These are phyloP conservation scores for Glaucidium brasilianum DNA, from an alignment of 2,113 vertebrate species.

Conservation along the genomic window DNA sequence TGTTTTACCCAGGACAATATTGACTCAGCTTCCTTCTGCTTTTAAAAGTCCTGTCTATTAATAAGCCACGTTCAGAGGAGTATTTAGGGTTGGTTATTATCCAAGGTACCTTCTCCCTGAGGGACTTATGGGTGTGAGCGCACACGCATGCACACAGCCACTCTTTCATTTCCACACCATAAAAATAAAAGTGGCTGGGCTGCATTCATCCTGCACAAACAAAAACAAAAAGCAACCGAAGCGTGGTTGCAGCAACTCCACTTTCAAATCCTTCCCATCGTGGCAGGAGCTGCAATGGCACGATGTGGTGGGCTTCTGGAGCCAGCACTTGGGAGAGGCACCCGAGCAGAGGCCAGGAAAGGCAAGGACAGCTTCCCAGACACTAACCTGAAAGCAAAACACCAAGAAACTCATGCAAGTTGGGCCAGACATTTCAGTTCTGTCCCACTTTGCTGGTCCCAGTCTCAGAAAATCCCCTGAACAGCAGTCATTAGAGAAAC, in stretches of 20 bases:
- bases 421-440: not conserved
- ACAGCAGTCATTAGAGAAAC: not conserved
- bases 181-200: not conserved
- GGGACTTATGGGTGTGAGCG: not conserved
- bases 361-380: not conserved
- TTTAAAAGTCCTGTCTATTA: not conserved
- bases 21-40: not conserved
- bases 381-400: not conserved
- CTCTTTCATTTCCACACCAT: not conserved
- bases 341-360: not conserved
- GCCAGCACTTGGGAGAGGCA: not conserved
- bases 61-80: not conserved
- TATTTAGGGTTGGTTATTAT: not conserved
- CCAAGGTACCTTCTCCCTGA: not conserved
- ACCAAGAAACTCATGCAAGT: fast-evolving
- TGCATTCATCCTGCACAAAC: fast-evolving
- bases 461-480: not conserved
- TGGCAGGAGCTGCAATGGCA: not conserved
- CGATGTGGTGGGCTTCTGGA: fast-evolving
- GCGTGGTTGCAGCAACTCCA: not conserved
- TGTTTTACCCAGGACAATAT: fast-evolving
- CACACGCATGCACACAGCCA: not conserved
- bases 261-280: not conserved
- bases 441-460: fast-evolving
- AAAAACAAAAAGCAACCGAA: not conserved